Evolutionary conservation across 2,797 vertebrate genomes (phyloP), one percentile per base, ranked within the genome.

Genomic region (Podarcis siculus): DNA sequence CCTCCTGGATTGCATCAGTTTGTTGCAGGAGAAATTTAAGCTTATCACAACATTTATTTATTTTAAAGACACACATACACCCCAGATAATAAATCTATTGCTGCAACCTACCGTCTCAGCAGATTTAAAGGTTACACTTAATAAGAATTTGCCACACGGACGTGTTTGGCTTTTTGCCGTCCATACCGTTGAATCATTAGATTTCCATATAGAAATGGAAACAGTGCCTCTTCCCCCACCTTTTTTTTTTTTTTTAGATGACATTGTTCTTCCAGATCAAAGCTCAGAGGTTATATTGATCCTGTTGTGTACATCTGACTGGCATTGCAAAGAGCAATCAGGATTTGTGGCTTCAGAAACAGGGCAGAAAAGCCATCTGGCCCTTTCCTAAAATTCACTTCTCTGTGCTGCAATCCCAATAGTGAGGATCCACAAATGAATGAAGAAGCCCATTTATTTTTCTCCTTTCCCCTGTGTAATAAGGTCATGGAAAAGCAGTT

Each of bases 111-210:
- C 0, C 10, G 1, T 81, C 30, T 94, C 30, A 93, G 67, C 39
- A 94, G 58, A 85, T 93, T 93, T 91, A 93, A 90, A 91, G 17
- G 19, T 90, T 90, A 87, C 3, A 67, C 45, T 86, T 84, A 90
- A 89, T 81, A 89, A 76, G 32, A 90, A 61, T 30, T 90, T 86
- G 17, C 2, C 85, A 91, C 93, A 90, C 7, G 77, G 66, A 91
- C 66, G 2, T 82, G 2, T 90, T 93, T 89, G 78, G 3, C 42
- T 86, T 87, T 66, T 25, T 61, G 77, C 42, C 12, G 86, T 90
- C 39, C 32, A 4, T 85, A 5, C 12, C 37, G 30, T 85, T 64
- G 0, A 84, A 17, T 21, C 39, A 27, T 37, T 37, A 78, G 10
- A 35, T 78, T 79, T 71, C 77, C 2, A 82, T 73, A 55, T 1